Evolutionary conservation across 2,888 invertebrate species (phyloP).

Genomic region (Oxystoma pomonae): DNA sequence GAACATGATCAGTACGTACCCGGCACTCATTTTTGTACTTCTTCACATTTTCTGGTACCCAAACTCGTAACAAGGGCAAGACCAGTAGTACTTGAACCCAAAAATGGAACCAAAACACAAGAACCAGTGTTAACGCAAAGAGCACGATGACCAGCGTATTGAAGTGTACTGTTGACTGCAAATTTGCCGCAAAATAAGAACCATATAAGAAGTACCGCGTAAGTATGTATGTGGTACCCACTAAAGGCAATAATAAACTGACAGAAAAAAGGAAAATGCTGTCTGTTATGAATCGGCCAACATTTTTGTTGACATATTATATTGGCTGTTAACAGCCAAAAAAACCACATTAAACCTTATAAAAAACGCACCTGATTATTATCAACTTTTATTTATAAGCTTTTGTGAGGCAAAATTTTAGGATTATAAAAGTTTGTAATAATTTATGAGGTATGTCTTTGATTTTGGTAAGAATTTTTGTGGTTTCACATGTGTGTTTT

Average conservation of each 20-base stretch:
- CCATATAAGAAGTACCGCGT: constrained; percentile 13
- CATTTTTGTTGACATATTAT: too few relatives aligned
- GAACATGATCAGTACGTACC: constrained; percentile 15
- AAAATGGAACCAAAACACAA: constrained; percentile 11
- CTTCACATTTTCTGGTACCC: constrained; percentile 8
- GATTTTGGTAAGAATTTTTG: too few relatives aligned
- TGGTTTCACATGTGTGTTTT: too few relatives aligned
- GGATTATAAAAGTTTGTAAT: too few relatives aligned
- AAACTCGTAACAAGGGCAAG: constrained; percentile 13
- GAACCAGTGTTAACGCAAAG: constrained; percentile 16
- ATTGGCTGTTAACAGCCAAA: too few relatives aligned
- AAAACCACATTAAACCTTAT: too few relatives aligned
- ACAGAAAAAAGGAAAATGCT: not conserved
- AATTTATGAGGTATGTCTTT: too few relatives aligned
- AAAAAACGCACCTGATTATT: too few relatives aligned
- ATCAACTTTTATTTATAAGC: too few relatives aligned
- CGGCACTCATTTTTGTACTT: constrained; percentile 17
- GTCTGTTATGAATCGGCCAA: too few relatives aligned
- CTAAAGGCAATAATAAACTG: not conserved
- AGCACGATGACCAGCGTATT: not conserved
- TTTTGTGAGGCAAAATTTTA: too few relatives aligned
- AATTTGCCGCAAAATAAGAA: constrained; percentile 20
- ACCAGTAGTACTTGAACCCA: constrained; percentile 7
- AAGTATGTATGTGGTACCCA: not conserved
- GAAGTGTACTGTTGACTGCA: constrained; percentile 21